Conservation (phyloP, 2,797 vertebrate genomes). For the Brachyalestes nurse region DNA sequence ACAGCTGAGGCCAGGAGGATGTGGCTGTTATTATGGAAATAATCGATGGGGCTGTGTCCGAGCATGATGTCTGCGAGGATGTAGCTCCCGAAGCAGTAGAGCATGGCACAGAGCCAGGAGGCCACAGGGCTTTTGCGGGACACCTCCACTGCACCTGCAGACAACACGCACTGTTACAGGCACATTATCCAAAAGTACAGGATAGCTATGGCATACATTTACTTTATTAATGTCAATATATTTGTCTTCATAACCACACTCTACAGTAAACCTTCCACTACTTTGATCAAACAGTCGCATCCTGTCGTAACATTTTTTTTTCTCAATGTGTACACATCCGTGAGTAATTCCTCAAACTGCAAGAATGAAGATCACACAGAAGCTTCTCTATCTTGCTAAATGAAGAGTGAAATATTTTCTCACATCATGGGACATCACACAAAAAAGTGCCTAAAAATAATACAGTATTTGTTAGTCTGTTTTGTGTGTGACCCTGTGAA, state of each 20-base stretch:
- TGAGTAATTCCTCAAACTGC: too few species aligned
- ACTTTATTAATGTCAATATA: background rate
- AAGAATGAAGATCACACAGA: too few species aligned
- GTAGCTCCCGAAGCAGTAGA: conserved; percentile 97
- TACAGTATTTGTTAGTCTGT: background rate
- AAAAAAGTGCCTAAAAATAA: background rate
- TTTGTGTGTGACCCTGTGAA: background rate
- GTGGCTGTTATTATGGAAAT: conserved; percentile 95
- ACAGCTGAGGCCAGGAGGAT: conserved; percentile 93
- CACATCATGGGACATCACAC: background rate
- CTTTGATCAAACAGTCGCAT: too few species aligned
- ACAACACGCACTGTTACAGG: conserved; percentile 38
- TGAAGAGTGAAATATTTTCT: too few species aligned
- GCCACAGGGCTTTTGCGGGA: conserved; percentile 91
- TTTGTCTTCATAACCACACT: background rate
- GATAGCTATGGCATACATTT: background rate
- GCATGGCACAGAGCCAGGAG: conserved; percentile 98
- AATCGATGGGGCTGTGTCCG: conserved; percentile 86
- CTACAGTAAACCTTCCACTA: background rate
- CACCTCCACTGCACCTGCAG: conserved; percentile 85
- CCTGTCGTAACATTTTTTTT: too few species aligned
- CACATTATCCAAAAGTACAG: background rate
- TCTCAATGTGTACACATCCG: too few species aligned
- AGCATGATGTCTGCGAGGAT: conserved; percentile 93
- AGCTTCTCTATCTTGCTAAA: too few species aligned